Evolutionary conservation across 2,113 vertebrate genomes (phyloP), one percentile per base, ranked within the genome.

Genomic region (Urocynchramus pylzowi): DNA sequence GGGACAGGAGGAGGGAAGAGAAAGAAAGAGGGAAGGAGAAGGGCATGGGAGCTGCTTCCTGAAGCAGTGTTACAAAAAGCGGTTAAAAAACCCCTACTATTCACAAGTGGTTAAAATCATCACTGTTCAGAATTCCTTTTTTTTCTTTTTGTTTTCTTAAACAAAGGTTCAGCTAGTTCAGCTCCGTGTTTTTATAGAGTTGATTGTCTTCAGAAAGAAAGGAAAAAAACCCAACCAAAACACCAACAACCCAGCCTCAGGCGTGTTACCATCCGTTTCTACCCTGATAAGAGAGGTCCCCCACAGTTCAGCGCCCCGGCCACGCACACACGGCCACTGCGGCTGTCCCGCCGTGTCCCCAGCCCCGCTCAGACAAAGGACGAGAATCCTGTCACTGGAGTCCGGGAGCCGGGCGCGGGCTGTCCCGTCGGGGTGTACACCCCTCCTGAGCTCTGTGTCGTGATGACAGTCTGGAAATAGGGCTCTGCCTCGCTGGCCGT

Each of bases 351-450:
- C 90, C 44, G 53, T 27, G 47, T 33, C 54, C 80, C 81, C 82
- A 50, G 27, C 52, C 42, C 76, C 4, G 18, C 30, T 99, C 98
- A 99, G 95, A 99, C 99, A 13, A 99, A 99, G 30, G 99, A 99
- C 50, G 99, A 99, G 98, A 99, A 99, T 54, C 99, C 99, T 30
- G 99, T 99, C 95, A 99, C 98, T 22, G 99, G 99, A 87, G 99
- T 98, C 96, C 99, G 98, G 54, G 99, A 98, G 95, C 99, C 98
- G 2, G 98, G 98, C 0, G 98, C 98, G 0, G 98, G 98, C 96
- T 99, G 99, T 45, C 98, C 99, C 1, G 98, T 96, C 5, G 99
- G 98, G 45, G 99, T 98, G 98, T 99, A 99, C 19, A 98, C 98
- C n/a, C 99, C 99, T 15, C 99, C 99, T 14, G 99, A 98, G 92